Evolutionary conservation across 2,888 invertebrate genomes (phyloP), one percentile per base, ranked within the genome.

Genomic region (Pasiphila rectangulata): DNA sequence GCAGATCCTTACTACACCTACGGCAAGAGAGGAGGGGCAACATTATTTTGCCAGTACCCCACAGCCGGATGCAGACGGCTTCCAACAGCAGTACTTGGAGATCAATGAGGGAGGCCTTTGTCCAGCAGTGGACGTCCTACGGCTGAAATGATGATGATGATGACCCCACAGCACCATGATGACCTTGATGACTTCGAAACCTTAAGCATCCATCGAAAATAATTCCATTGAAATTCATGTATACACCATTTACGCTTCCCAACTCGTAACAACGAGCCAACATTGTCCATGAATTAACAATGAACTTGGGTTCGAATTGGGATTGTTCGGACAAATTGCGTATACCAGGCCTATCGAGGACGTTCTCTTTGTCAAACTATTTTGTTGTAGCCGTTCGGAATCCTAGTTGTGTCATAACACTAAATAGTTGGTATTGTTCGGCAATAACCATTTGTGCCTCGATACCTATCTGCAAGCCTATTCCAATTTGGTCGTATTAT

Each of bases 231-330:
- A 32, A n/a, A n/a, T n/a, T n/a, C n/a, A n/a, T n/a, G n/a, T n/a
- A n/a, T 21, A 6, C 56, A 58, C 55, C 67, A 60, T 66, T 73
- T 74, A 70, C 67, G 59, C 55, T 68, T 56, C 49, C 56, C 45
- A 70, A 73, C 63, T 73, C 60, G 66, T 70, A 69, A 72, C 75
- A 69, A 67, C 56, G 61, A 65, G 57, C 59, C 59, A 72, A 79
- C 76, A 77, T 70, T 72, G 73, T 67, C 64, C 64, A 71, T 79
- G 79, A 80, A 80, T 81, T 79, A 79, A 76, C 75, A 76, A 79
- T 79, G 73, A 76, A 71, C 63, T 65, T 53, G 64, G 65, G 62
- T 64, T 57, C 63, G 69, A 71, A 75, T 71, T 71, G 64, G 69
- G 61, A 57, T 54, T 61, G 58, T 72, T 73, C 54, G 56, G 63